A percentile compares a stretch with the other conserved stretches of the same genome.
Evolutionary conservation across 2,888 invertebrate species (phyloP).

Genomic region (Phymatocera aterrima): DNA sequence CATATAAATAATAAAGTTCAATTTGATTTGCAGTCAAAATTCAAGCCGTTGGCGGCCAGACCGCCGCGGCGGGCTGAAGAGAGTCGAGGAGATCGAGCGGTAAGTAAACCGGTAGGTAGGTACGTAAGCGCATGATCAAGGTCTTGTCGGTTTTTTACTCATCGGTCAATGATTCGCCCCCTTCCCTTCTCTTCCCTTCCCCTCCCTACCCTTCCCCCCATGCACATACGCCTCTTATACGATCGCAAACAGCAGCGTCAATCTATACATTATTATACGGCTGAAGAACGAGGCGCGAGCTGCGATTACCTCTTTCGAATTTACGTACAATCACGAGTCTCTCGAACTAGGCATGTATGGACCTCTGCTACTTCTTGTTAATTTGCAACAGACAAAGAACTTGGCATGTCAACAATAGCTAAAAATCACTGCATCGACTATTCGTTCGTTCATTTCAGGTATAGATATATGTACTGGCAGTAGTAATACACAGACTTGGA

Average conservation of each 20-base stretch:
- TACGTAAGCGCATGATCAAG: conserved; percentile 22
- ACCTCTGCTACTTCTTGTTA: no score
- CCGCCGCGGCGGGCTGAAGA: neutral
- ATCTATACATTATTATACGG: no score
- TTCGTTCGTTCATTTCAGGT: neutral
- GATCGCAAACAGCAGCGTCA: no score
- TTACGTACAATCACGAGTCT: neutral
- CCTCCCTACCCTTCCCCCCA: neutral
- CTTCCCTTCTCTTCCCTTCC: neutral
- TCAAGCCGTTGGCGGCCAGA: neutral
- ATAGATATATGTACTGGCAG: neutral
- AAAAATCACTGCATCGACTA: neutral
- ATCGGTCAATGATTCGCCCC: conserved; percentile 23
- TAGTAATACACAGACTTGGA: neutral
- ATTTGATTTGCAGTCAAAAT: neutral
- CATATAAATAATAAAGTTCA: neutral
- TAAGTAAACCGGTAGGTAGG: conserved; percentile 8
- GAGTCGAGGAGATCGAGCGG: neutral
- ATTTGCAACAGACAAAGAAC: neutral
- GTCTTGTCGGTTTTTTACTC: conserved; percentile 2
- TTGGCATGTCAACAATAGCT: neutral
- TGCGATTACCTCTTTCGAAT: neutral
- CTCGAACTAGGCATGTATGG: no score
- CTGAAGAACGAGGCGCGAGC: neutral
- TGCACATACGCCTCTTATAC: neutral